A percentile compares a stretch with the other conserved stretches of the same genome.
Evolutionary conservation across 2,888 invertebrate genomes (phyloP).

Genomic region (Ormyrus rosae): DNA sequence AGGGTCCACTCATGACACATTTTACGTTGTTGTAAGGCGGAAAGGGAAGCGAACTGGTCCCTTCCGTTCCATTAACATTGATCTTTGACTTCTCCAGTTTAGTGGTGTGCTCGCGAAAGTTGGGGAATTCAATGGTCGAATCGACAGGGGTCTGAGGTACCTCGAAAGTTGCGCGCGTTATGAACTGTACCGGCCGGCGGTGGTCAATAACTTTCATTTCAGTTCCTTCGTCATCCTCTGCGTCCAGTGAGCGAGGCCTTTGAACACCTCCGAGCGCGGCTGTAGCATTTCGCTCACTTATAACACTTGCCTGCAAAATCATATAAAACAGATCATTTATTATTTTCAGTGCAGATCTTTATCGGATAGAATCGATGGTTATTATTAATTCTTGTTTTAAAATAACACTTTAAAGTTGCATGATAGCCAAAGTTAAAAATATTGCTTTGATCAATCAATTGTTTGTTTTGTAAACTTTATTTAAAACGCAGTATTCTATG

Average conservation of each 20-base stretch:
- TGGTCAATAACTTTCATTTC: conserved; percentile 75
- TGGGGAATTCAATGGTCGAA: conserved; percentile 71
- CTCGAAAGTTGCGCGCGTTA: conserved; percentile 71
- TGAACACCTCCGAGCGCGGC: conserved; percentile 67
- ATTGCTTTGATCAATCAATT: no score
- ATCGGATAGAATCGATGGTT: no score
- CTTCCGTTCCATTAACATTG: conserved; percentile 67
- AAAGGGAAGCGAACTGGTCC: conserved; percentile 63
- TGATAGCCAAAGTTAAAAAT: no score
- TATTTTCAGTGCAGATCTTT: neutral
- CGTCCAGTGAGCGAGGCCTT: conserved; percentile 68
- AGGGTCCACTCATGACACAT: conserved; percentile 67
- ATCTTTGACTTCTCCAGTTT: conserved; percentile 71
- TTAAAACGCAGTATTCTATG: neutral
- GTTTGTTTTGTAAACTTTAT: neutral
- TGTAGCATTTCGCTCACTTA: conserved; percentile 67
- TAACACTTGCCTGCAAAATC: conserved; percentile 48
- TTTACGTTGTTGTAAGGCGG: conserved; percentile 71
- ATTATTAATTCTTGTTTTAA: no score
- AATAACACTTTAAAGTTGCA: no score
- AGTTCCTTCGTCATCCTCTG: conserved; percentile 73
- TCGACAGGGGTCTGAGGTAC: conserved; percentile 71
- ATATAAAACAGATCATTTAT: neutral
- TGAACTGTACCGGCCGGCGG: conserved; percentile 69
- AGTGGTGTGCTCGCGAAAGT: conserved; percentile 65